Evolutionary conservation across 2,113 vertebrate species (phyloP), one percentile per base, ranked within the genome.

Genomic region (Rhinopomastus cyanomelas): DNA sequence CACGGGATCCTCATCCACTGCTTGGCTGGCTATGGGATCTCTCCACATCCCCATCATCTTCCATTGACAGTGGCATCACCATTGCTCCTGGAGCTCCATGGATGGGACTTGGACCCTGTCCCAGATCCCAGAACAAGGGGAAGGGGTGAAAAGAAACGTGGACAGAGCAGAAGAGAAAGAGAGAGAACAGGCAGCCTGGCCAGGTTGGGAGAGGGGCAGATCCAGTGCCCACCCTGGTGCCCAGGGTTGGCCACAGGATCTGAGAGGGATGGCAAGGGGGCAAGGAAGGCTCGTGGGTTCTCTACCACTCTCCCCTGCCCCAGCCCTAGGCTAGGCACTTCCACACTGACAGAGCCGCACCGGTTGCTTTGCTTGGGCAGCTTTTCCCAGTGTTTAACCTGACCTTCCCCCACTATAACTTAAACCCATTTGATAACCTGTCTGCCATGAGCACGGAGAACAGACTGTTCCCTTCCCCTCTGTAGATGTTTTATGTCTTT

Each of bases 401-500:
- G 86, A 86, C 29, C 72, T 90, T 81, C 53, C 77, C 66, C 42
- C 0, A 2, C 88, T 85, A 29, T 34, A 72, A 79, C 29, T 59
- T 27, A 30, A 94, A 78, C 89, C 89, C 81, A 69, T 92, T 92
- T 87, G 87, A 85, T 90, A 89, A 91, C 73, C 87, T 87, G 71
- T 46, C 94, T 89, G 78, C 84, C 89, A 88, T 17, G 3, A 81
- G 71, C 12, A 0, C 39, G 64, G 44, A 95, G 94, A 95, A 95
- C 92, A 95, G 74, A 42, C 71, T 93, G 94, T 94, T 96, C 95
- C 60, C 37, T 95, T 96, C 84, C 64, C 48, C 55, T 86, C 75
- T 20, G 46, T 61, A 88, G 46, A 59, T 93, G 87, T 75, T 94
- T 93, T 76, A 88, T 22, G 9, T 90, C 91, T 90, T 61, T 79